A percentile compares a stretch with the other conserved stretches of the same genome.
Evolutionary conservation across 1,140 invertebrate genomes (phyloP).

Genomic region (Drosophila elegans): DNA sequence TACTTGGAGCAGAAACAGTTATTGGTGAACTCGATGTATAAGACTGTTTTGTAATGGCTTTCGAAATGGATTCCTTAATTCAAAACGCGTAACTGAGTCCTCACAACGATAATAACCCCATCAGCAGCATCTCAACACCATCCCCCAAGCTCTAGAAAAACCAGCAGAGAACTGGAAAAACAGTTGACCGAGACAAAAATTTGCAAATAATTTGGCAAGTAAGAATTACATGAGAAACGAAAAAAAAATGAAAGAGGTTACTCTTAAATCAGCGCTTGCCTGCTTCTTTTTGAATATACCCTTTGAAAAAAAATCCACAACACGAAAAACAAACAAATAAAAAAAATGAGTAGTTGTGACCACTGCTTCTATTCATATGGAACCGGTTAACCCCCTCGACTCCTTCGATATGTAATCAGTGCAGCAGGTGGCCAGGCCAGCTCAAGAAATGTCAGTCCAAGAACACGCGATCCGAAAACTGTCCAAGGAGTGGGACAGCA

Average conservation of each 20-base stretch:
- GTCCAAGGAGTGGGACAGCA: conserved; percentile 46
- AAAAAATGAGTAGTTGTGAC: conserved; percentile 63
- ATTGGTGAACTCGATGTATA: too few species aligned
- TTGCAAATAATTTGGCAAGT: conserved; percentile 48
- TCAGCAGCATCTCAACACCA: neutral
- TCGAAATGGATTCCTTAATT: too few species aligned
- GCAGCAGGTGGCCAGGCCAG: conserved; percentile 71
- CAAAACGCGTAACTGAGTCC: too few species aligned
- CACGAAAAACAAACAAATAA: conserved; percentile 39
- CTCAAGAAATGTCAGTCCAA: conserved; percentile 45
- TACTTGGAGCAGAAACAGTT: too few species aligned
- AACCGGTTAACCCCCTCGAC: conserved; percentile 45
- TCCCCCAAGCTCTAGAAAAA: conserved; percentile 5
- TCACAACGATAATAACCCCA: too few species aligned
- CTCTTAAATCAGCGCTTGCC: conserved; percentile 14
- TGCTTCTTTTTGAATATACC: conserved; percentile 25
- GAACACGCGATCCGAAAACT: conserved; percentile 44
- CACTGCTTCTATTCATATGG: conserved; percentile 29
- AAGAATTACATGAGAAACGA: conserved; percentile 61
- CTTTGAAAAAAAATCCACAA: neutral
- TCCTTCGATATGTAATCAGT: conserved; percentile 34
- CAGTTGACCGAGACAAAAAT: conserved; percentile 35
- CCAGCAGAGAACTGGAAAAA: conserved; percentile 15
- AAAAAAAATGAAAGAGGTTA: conserved; percentile 18
- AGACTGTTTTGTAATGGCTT: too few species aligned